Conservation (phyloP, 2,888 invertebrate species). For the Muscina levida region DNA sequence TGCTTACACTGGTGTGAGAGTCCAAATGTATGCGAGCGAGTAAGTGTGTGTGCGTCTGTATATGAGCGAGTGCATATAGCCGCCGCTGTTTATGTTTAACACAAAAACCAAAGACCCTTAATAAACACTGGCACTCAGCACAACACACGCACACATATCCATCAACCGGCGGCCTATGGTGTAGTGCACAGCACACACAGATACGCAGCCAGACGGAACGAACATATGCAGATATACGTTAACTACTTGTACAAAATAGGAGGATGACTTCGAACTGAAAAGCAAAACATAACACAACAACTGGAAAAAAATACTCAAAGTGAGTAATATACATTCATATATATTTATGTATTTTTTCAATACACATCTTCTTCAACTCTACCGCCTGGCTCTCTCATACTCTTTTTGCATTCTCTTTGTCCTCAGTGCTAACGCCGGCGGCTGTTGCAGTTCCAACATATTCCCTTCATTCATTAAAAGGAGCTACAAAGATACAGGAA, state of each 20-base stretch:
- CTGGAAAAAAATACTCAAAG: constrained; percentile 27
- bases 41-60: constrained; percentile 36
- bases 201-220: background rate
- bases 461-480: constrained; percentile 24
- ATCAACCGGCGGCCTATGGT: background rate
- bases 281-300: constrained; percentile 5
- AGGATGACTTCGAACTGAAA: constrained; percentile 40
- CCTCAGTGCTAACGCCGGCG: background rate
- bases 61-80: constrained; percentile 9
- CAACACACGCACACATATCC: constrained; percentile 20
- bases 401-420: background rate
- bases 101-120: constrained; percentile 55
- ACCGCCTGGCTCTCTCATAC: constrained; percentile 21
- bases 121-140: constrained; percentile 36
- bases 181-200: constrained; percentile 36
- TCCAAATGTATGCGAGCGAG: constrained; percentile 12
- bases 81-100: constrained; percentile 19
- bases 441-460: background rate
- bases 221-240: constrained; percentile 33
- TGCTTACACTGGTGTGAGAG: constrained; percentile 30
- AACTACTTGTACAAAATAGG: constrained; percentile 36
- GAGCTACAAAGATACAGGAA: constrained; percentile 8
- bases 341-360: background rate
- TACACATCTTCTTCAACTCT: constrained; percentile 18
- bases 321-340: too few relatives aligned